A percentile compares a stretch with the other conserved stretches of the same genome.
Conservation (phyloP, 1,140 invertebrate genomes). For the Andrena cerasifolii region DNA sequence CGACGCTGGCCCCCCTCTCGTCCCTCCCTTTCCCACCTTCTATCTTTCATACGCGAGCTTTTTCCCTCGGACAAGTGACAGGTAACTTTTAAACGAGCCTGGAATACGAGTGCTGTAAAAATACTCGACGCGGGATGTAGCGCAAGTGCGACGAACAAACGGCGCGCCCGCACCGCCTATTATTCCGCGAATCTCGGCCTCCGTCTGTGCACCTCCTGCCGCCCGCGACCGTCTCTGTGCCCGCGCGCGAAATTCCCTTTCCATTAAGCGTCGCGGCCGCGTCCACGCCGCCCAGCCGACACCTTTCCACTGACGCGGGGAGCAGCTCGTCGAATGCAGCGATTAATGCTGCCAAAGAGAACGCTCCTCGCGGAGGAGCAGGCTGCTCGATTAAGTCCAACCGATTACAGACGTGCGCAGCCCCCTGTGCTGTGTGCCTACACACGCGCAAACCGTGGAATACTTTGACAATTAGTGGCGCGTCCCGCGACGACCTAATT, state of each 20-base stretch:
- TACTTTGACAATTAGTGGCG: too few species aligned
- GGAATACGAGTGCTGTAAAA: slow-evolving; percentile 36
- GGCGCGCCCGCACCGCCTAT: slow-evolving; percentile 25
- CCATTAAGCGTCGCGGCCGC: background rate
- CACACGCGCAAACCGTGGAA: too few species aligned
- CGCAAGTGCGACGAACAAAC: slow-evolving; percentile 16
- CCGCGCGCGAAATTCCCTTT: slow-evolving; percentile 1
- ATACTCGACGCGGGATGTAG: slow-evolving; percentile 19
- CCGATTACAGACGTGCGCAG: too few species aligned
- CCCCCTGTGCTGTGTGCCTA: too few species aligned
- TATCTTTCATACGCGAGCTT: slow-evolving; percentile 23
- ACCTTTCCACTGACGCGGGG: background rate
- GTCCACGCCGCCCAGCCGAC: background rate
- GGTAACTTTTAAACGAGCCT: slow-evolving; percentile 41
- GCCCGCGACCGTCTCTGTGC: background rate
- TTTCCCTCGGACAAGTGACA: slow-evolving; percentile 18
- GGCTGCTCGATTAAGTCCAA: too few species aligned
- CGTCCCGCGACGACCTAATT: too few species aligned
- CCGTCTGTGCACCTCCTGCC: background rate
- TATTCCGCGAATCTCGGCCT: slow-evolving; percentile 40
- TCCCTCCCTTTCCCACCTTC: background rate
- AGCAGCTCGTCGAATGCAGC: background rate
- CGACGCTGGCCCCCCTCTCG: too few species aligned
- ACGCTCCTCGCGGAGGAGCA: too few species aligned
- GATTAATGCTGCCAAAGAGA: background rate